A percentile compares a stretch with the other conserved stretches of the same genome.
phyloP scores from a whole-genome alignment of 1,140 invertebrate genomes.

The Potamilus streckersoni region DNA sequence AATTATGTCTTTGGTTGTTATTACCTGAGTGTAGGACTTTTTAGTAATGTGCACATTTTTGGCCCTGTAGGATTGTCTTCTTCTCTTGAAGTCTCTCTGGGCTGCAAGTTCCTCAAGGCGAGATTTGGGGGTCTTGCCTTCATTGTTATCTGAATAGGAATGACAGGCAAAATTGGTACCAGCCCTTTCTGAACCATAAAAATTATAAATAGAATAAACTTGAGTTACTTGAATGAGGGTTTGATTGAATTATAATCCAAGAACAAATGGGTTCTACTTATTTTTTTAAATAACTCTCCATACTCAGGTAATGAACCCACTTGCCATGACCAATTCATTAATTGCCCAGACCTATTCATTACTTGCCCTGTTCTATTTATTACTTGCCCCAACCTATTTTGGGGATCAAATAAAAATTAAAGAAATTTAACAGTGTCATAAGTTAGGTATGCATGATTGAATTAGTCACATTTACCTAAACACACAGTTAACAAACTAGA shows the following conservation, averaged over 20 bases:
- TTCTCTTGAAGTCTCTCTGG: conserved; percentile 56
- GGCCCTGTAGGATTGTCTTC: conserved; percentile 61
- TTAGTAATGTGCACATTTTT: conserved; percentile 66
- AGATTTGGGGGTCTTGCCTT: conserved; percentile 37
- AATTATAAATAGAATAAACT: neutral
- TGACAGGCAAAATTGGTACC: neutral
- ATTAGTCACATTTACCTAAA: too few relatives aligned
- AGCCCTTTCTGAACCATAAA: neutral
- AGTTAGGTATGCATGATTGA: too few relatives aligned
- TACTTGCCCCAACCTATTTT: too few relatives aligned
- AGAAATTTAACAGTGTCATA: too few relatives aligned
- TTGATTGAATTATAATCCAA: neutral
- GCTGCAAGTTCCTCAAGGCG: conserved; percentile 56
- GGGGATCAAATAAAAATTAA: too few relatives aligned
- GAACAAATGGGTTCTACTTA: neutral
- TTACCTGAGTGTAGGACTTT: conserved; percentile 64
- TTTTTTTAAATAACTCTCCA: neutral
- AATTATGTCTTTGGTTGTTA: neutral
- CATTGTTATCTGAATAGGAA: conserved; percentile 6
- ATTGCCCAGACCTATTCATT: too few relatives aligned
- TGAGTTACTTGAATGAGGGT: neutral
- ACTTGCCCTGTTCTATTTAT: too few relatives aligned
- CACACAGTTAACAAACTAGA: too few relatives aligned
- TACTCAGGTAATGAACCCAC: too few relatives aligned
- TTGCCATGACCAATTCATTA: too few relatives aligned